Base-by-base conservation (phyloP, 2,113 vertebrate species). In the Conger conger region DNA sequence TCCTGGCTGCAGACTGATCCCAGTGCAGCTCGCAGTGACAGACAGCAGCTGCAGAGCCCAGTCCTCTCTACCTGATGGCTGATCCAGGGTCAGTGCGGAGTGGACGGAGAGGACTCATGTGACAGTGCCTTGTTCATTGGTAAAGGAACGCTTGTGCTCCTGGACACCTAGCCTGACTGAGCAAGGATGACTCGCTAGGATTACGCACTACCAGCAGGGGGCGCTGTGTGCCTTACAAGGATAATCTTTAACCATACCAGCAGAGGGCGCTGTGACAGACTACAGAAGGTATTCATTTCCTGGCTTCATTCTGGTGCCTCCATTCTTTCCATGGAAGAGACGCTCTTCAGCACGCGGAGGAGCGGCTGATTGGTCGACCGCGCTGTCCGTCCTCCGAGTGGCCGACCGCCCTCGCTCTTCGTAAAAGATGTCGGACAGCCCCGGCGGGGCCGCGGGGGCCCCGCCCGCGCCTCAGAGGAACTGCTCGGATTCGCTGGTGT, bases 401-500 rank as follows among this genome's bases (percentile, higher is more conserved):
- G 30, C 27, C 80, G 83, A 84, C 84, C 83, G 40, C 77, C 82
- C n/a, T 33, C n/a, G 11, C 68, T 2, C 7, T 63, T 63, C 81
- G 88, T 90, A 93, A 93, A 91, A 92, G n/a, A 95, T 95, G 93
- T 95, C 94, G 16, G 92, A 95, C 91, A 93, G 91, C 87, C 86
- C 90, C 81, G 91, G 84, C 84, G 89, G 90, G 2, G 15, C 6
- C 84, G 91, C 91, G 84, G 89, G 87, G 15, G 93, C 94, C 81
- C 95, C 89, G 87, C 93, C 93, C 86, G 90, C 94, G 82, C 93
- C 95, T 27, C 94, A 96, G 13, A 94, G 94, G 88, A 96, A 97
- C 79, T 97, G 97, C 93, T 99, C 97, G 57, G 97, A 98, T 91
- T 93, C 96, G 78, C 95, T 96, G 0, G 90, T 97, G n/a, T 96